Evolutionary conservation across 2,113 vertebrate genomes (phyloP).

Genomic region (Potamarius usumacintae): DNA sequence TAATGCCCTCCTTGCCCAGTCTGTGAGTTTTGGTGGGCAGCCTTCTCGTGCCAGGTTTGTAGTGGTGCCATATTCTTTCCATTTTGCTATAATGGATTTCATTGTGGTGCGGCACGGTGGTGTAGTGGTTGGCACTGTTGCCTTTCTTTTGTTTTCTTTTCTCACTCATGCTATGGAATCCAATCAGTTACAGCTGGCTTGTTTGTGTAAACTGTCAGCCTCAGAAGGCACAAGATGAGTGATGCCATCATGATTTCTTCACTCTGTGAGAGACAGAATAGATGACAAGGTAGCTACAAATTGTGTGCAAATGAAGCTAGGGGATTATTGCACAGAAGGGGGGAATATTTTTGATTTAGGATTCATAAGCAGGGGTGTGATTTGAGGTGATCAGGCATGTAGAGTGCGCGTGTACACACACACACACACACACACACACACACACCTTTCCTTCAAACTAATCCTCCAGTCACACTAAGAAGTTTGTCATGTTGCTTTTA

Average conservation of each 20-base stretch:
- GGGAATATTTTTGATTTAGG: constrained; percentile 34
- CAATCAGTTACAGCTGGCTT: constrained; percentile 37
- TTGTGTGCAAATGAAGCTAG: constrained; percentile 68
- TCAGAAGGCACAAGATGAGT: constrained; percentile 44
- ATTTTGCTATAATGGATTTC: too few relatives aligned
- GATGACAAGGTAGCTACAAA: constrained; percentile 64
- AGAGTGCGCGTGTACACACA: constrained; percentile 1
- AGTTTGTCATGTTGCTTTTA: background rate
- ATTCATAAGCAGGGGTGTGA: constrained; percentile 58
- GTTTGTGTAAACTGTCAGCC: constrained; percentile 46
- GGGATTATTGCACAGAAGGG: constrained; percentile 62
- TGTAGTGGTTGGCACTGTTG: too few relatives aligned
- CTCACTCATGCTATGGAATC: constrained; percentile 21
- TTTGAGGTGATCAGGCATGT: constrained; percentile 60
- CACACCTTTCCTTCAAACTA: constrained; percentile 14
- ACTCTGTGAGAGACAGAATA: constrained; percentile 34
- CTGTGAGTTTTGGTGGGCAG: too few relatives aligned
- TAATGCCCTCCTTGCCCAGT: too few relatives aligned
- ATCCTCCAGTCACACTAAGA: constrained; percentile 2
- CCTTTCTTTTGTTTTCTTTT: constrained; percentile 19
- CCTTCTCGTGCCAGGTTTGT: too few relatives aligned
- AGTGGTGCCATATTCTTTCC: too few relatives aligned
- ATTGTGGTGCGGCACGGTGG: too few relatives aligned
- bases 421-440: constrained; percentile 23
- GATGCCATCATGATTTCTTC: constrained; percentile 55